Evolutionary conservation across 2,113 vertebrate genomes (phyloP).

Genomic region (Triplophysa dalaica): DNA sequence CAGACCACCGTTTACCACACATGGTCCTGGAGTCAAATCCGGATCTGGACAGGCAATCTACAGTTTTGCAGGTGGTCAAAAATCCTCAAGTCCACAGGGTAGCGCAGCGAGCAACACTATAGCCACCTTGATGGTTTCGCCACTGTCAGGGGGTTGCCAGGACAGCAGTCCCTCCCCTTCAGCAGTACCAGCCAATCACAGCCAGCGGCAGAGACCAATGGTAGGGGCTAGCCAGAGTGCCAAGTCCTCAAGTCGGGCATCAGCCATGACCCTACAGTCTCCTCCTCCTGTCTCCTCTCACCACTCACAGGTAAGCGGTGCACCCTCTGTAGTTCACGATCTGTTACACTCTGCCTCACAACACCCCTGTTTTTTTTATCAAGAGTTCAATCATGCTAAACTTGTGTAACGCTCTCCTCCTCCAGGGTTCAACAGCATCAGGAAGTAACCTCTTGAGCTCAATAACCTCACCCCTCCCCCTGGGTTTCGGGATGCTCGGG

Average conservation of each 20-base stretch:
- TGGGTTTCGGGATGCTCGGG: constrained; percentile 94
- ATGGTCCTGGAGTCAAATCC: constrained; percentile 54
- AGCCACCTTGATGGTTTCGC: constrained; percentile 49
- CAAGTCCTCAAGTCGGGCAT: constrained; percentile 65
- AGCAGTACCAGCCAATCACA: constrained; percentile 63
- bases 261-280: constrained; percentile 63
- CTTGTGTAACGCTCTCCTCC: background rate
- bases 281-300: constrained; percentile 69
- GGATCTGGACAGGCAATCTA: constrained; percentile 51
- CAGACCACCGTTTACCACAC: constrained; percentile 62
- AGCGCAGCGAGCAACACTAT: constrained; percentile 31
- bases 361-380: background rate
- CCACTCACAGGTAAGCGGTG: constrained; percentile 59
- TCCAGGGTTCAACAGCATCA: constrained; percentile 83
- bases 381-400: no score
- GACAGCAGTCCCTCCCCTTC: constrained; percentile 59
- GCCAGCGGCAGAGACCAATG: constrained; percentile 66
- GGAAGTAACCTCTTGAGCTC: constrained; percentile 80
- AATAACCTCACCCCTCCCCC: constrained; percentile 85
- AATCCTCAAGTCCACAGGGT: constrained; percentile 50
- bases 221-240: constrained; percentile 63
- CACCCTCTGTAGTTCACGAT: background rate
- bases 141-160: constrained; percentile 43
- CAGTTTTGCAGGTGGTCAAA: constrained; percentile 61
- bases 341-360: background rate